Evolutionary conservation across 2,113 vertebrate species (phyloP).

Genomic region (Elaphurus davidianus): DNA sequence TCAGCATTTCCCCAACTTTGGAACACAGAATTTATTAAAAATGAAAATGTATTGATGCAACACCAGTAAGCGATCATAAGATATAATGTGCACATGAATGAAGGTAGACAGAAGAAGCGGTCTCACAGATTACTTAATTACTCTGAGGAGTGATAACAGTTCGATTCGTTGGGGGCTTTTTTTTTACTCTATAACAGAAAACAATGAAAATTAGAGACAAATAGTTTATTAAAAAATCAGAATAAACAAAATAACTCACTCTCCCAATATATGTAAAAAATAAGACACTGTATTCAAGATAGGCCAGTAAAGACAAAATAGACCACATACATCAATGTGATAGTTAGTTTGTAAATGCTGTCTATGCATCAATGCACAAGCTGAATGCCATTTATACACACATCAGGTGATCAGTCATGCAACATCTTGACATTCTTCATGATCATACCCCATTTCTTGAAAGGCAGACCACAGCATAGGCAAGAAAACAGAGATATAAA

Average conservation of each 20-base stretch:
- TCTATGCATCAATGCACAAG: conserved; percentile 1
- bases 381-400: conserved; percentile 24
- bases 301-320: conserved; percentile 49
- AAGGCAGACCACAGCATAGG: background rate
- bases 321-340: conserved; percentile 59
- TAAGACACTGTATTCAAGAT: conserved; percentile 38
- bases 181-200: conserved; percentile 33
- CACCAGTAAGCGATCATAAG: conserved; percentile 33
- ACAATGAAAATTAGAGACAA: conserved; percentile 42
- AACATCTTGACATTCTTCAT: background rate
- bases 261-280: conserved; percentile 24
- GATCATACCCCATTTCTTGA: conserved; percentile 12
- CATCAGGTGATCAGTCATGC: conserved; percentile 27
- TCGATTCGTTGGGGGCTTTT: background rate
- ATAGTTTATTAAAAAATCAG: conserved; percentile 50
- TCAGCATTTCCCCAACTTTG: conserved; percentile 59
- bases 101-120: background rate
- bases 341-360: conserved; percentile 58
- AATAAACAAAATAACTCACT: conserved; percentile 53
- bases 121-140: conserved; percentile 39
- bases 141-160: background rate
- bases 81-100: conserved; percentile 22
- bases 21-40: conserved; percentile 57
- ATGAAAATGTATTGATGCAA: conserved; percentile 31
- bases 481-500: conserved; percentile 9